A percentile compares a stretch with the other conserved stretches of the same genome.
Evolutionary conservation across 2,888 invertebrate genomes (phyloP).

Genomic region (Pecten maximus): DNA sequence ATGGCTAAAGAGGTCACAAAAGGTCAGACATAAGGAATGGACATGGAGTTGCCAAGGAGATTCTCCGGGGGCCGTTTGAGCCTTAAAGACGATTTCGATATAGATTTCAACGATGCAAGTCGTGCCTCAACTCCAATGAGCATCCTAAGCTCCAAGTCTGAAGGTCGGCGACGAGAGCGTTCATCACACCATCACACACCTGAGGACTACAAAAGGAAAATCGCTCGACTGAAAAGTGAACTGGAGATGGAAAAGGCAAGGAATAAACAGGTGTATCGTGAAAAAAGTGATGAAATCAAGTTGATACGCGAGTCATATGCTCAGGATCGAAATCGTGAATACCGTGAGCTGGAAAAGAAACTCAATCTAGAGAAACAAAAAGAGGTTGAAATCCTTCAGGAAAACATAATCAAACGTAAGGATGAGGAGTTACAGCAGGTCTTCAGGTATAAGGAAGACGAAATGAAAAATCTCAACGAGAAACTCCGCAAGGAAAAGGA

Average conservation of each 20-base stretch:
- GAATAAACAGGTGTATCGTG: slow-evolving; percentile 72
- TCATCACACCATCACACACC: slow-evolving; percentile 61
- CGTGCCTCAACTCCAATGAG: slow-evolving; percentile 76
- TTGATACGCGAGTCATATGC: slow-evolving; percentile 71
- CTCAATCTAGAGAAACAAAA: slow-evolving; percentile 68
- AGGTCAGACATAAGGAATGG: not conserved
- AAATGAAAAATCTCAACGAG: slow-evolving; percentile 66
- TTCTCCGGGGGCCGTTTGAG: slow-evolving; percentile 51
- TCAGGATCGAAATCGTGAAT: slow-evolving; percentile 68
- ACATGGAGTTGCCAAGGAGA: slow-evolving; percentile 49
- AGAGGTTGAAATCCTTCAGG: slow-evolving; percentile 71
- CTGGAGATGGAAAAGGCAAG: slow-evolving; percentile 74
- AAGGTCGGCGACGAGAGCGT: slow-evolving; percentile 65
- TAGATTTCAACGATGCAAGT: slow-evolving; percentile 75
- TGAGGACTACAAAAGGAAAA: slow-evolving; percentile 69
- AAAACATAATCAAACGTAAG: slow-evolving; percentile 71
- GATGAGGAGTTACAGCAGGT: slow-evolving; percentile 77
- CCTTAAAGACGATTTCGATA: slow-evolving; percentile 70
- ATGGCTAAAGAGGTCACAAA: not conserved
- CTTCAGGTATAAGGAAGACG: slow-evolving; percentile 76
- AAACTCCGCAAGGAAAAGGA: slow-evolving; percentile 69
- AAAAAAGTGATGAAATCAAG: slow-evolving; percentile 73
- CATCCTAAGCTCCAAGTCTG: slow-evolving; percentile 72
- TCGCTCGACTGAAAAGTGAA: slow-evolving; percentile 71
- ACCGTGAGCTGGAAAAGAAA: slow-evolving; percentile 64